phyloP scores from a whole-genome alignment of 2,888 invertebrate genomes.

The Diarsia brunnea region DNA sequence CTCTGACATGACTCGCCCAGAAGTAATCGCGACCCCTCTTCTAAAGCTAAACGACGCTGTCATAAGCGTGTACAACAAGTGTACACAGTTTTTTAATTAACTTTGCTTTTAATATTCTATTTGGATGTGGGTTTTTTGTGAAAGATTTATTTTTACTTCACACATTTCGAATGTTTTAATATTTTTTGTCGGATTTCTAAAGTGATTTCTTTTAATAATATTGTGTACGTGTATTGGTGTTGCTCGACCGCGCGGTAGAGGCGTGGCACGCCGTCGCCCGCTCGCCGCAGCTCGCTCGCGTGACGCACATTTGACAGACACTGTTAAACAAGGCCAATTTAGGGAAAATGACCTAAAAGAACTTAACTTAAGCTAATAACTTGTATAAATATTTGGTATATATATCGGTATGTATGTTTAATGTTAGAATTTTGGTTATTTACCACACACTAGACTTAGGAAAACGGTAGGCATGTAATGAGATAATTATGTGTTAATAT shows the following conservation, averaged over 20 bases:
- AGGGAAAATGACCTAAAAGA: slow-evolving; percentile 89
- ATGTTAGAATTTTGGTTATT: slow-evolving; percentile 91
- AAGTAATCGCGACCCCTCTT: slow-evolving; percentile 79
- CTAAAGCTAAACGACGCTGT: slow-evolving; percentile 75
- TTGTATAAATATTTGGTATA: slow-evolving; percentile 91
- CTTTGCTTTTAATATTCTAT: slow-evolving; percentile 85
- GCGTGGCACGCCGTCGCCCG: slow-evolving; percentile 61
- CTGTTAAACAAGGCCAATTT: slow-evolving; percentile 88
- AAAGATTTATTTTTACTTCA: slow-evolving; percentile 78
- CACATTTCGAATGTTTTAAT: slow-evolving; percentile 76
- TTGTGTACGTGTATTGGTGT: slow-evolving; percentile 70
- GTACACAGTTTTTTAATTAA: slow-evolving; percentile 79
- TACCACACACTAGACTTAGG: slow-evolving; percentile 90
- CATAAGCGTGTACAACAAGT: slow-evolving; percentile 71
- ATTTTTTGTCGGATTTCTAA: slow-evolving; percentile 75
- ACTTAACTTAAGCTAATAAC: slow-evolving; percentile 91
- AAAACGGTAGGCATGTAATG: slow-evolving; percentile 89
- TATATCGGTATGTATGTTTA: slow-evolving; percentile 91
- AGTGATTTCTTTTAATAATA: slow-evolving; percentile 88
- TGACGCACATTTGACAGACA: slow-evolving; percentile 87
- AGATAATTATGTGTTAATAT: slow-evolving; percentile 90
- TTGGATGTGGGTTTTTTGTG: slow-evolving; percentile 89
- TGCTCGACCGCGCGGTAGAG: slow-evolving; percentile 53
- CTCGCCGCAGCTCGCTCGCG: slow-evolving; percentile 67
- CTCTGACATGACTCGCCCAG: slow-evolving; percentile 65